Percentiles rank a stretch among this genome's conserved stretches.
phyloP scores from a whole-genome alignment of 2,113 vertebrate species.

The Chlamydotis undulata region DNA sequence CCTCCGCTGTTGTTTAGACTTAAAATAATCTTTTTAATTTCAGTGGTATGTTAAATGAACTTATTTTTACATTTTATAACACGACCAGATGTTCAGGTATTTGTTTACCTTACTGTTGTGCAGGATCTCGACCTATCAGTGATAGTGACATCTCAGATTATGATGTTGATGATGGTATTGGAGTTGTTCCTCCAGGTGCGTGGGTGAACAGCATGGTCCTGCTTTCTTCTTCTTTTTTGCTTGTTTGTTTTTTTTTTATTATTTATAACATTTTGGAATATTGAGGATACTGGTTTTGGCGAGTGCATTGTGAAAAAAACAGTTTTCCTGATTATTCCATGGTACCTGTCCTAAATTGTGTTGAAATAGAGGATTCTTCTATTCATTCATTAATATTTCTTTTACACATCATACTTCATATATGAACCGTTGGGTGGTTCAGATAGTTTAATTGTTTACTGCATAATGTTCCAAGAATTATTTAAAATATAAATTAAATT shows the following conservation, averaged over 20 bases:
- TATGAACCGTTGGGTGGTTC: neutral
- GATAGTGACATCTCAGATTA: slow-evolving; percentile 92
- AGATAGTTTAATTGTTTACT: neutral
- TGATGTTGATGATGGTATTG: slow-evolving; percentile 99
- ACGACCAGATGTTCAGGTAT: slow-evolving; percentile 72
- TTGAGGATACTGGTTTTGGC: slow-evolving; percentile 69
- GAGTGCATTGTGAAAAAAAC: slow-evolving; percentile 36
- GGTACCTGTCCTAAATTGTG: slow-evolving; percentile 16
- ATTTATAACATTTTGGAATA: slow-evolving; percentile 57
- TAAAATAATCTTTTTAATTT: neutral
- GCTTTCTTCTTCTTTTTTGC: slow-evolving; percentile 63
- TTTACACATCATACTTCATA: neutral
- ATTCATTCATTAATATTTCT: neutral
- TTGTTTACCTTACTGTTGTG: slow-evolving; percentile 82
- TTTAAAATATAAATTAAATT: slow-evolving; percentile 38
- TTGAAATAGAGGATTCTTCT: neutral
- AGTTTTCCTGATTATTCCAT: slow-evolving; percentile 59
- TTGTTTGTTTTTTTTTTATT: neutral
- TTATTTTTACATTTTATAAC: slow-evolving; percentile 41
- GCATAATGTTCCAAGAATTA: slow-evolving; percentile 20
- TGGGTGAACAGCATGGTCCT: slow-evolving; percentile 83
- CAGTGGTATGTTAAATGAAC: neutral
- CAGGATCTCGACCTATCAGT: slow-evolving; percentile 99
- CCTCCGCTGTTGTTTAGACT: neutral
- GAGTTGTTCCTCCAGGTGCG: slow-evolving; percentile 95